A percentile compares a stretch with the other conserved stretches of the same genome.
Conservation (phyloP, 2,797 vertebrate species). For the Lithobates pipiens region DNA sequence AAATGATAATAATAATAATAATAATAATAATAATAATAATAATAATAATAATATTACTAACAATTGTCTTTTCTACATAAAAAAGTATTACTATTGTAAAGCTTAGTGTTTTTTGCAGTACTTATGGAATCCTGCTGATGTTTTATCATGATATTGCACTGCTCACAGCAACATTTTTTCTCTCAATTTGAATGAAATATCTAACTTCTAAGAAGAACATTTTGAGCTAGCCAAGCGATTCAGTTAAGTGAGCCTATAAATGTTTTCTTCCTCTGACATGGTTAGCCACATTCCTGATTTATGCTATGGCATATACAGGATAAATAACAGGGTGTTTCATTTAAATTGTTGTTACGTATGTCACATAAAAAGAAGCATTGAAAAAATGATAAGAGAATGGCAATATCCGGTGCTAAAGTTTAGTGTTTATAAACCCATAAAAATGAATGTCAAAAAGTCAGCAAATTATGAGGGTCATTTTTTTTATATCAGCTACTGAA, state of each 20-base stretch:
- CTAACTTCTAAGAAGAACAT: not conserved
- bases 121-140: too few species aligned
- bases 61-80: too few species aligned
- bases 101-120: too few species aligned
- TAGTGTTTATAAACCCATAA: conserved; percentile 11
- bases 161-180: not conserved
- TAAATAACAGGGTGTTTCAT: not conserved
- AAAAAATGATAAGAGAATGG: conserved; percentile 21
- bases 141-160: not conserved
- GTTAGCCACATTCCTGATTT: not conserved
- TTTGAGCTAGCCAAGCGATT: not conserved
- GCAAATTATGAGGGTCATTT: conserved; percentile 5
- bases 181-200: not conserved
- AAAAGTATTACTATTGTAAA: too few species aligned
- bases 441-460: conserved; percentile 1
- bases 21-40: too few species aligned
- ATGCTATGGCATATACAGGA: not conserved
- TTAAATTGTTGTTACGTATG: not conserved
- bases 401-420: conserved; percentile 9
- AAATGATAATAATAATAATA: too few species aligned
- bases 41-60: too few species aligned
- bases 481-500: not conserved
- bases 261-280: not conserved
- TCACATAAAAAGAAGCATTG: not conserved
- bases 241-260: not conserved